Evolutionary conservation across 1,140 invertebrate species (phyloP), one percentile per base, ranked within the genome.

Genomic region (Oncopeltus fasciatus): DNA sequence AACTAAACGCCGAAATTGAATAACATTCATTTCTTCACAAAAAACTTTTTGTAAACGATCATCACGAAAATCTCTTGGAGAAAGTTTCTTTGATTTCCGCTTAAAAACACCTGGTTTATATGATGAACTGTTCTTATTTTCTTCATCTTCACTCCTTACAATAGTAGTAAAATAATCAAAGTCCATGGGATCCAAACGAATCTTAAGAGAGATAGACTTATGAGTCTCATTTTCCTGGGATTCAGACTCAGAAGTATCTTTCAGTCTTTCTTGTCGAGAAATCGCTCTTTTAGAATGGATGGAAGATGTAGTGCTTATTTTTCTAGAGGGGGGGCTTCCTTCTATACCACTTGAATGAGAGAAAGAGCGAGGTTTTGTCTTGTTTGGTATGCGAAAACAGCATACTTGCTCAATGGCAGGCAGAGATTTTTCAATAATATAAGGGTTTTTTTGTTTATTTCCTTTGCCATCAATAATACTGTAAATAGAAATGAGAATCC

Each of bases 141-240:
- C 43, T 16, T 83, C 81, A 63, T 77, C 77, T 29, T 81, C 77
- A 61, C 79, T 80, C 0, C 78, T 70, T 0, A 80, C 69, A 0
- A 79, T 73, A 0, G 77, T 77, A 26, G 80, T 78, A 67, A 83
- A 84, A 65, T 83, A 83, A 49, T 81, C 78, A 67, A 83, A 83
- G 64, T 83, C 81, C 73, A 81, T 80, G n/a, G 76, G 76, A 51
- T 81, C 79, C 1, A 80, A 67, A 27, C 75, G 73, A 21, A 83
- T 77, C 67, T 80, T 82, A 12, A 83, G 70, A 0, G 76, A 75
- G 38, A 62, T 38, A 1, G 60, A 62, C 9, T 43, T 59, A 51
- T 58, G 62, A 33, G 29, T 46, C 26, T 47, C 56, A 46, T 46
- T 47, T 28, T 63, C 57, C 12, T 3, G 4, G 8, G 1, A 5